Evolutionary conservation across 2,113 vertebrate species (phyloP).

Genomic region (Tetrax tetrax): DNA sequence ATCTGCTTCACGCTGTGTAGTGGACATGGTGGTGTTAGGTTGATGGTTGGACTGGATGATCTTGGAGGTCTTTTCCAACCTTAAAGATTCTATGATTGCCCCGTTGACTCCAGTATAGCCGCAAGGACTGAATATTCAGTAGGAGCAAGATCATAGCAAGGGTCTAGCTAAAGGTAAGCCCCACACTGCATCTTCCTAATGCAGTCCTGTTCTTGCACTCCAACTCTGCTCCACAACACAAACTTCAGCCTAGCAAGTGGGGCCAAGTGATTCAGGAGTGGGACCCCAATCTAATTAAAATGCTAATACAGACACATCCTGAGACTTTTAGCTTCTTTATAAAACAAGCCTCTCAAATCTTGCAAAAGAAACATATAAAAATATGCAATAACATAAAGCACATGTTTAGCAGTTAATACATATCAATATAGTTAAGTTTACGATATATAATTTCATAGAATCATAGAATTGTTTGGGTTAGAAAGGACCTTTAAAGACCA

Average conservation of each 20-base stretch:
- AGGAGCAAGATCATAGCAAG: not conserved
- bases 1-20: not conserved
- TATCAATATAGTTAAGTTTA: not conserved
- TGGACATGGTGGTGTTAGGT: too few species aligned
- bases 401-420: not conserved
- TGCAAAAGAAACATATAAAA: not conserved
- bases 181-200: not conserved
- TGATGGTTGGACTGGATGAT: too few species aligned
- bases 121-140: not conserved
- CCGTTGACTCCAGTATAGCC: not conserved
- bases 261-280: not conserved
- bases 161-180: not conserved
- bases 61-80: too few species aligned
- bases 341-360: not conserved
- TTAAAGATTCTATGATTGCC: too few species aligned
- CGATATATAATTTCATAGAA: not conserved
- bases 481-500: too few species aligned
- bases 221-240: rapidly evolving
- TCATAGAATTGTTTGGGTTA: too few species aligned
- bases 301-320: not conserved
- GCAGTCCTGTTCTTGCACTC: not conserved
- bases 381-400: not conserved
- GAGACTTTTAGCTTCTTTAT: not conserved
- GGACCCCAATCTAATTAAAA: not conserved
- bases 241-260: not conserved